Evolutionary conservation across 2,888 invertebrate genomes (phyloP).

Genomic region (Amblyjoppa fuscipennis): DNA sequence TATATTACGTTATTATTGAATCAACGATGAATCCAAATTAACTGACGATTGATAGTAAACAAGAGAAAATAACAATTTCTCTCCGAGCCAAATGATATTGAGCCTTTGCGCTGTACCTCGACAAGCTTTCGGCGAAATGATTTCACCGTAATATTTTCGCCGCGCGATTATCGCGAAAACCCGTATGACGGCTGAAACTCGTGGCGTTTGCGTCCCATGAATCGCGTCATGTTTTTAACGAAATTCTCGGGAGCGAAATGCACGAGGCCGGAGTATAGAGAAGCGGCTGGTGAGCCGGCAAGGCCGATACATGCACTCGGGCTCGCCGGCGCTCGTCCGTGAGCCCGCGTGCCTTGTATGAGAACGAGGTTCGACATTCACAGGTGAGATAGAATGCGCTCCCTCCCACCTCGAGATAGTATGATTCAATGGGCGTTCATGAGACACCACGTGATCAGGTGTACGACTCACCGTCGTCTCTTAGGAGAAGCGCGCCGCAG

Average conservation of each 20-base stretch:
- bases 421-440: constrained; percentile 60
- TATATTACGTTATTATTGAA: too few species aligned
- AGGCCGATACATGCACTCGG: neutral
- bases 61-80: too few species aligned
- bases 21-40: too few species aligned
- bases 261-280: neutral
- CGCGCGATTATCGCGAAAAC: neutral
- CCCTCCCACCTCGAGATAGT: constrained; percentile 6
- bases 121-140: neutral
- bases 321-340: neutral
- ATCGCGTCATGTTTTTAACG: neutral
- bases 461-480: constrained; percentile 15
- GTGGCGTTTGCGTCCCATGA: neutral
- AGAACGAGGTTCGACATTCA: neutral
- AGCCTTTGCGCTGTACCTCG: neutral
- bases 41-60: too few species aligned
- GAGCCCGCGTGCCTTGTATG: neutral
- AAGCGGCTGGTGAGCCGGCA: neutral
- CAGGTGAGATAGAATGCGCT: constrained; percentile 17
- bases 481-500: neutral
- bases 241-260: constrained; percentile 1
- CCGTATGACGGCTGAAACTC: neutral
- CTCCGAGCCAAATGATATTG: too few species aligned
- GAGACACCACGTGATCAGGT: constrained; percentile 46
- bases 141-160: neutral